phyloP scores from a whole-genome alignment of 1,140 invertebrate genomes.

The Eumaeus atala region DNA sequence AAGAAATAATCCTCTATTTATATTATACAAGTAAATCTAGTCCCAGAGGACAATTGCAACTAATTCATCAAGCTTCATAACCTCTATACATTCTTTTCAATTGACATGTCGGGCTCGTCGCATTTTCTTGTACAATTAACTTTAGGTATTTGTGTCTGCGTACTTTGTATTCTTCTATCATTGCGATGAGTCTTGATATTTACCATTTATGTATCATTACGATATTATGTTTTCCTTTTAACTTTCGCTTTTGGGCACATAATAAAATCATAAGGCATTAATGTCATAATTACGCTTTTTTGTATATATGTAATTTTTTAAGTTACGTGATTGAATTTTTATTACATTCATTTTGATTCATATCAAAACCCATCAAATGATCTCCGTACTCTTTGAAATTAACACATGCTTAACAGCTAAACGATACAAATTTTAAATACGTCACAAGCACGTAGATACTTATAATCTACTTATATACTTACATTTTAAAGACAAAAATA shows the following conservation, averaged over 20 bases:
- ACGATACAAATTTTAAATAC: constrained; percentile 25
- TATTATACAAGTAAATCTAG: constrained; percentile 4
- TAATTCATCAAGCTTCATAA: constrained; percentile 31
- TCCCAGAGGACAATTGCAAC: neutral
- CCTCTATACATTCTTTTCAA: constrained; percentile 60
- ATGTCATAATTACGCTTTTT: no score
- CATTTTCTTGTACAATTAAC: constrained; percentile 60
- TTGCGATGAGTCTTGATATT: constrained; percentile 21
- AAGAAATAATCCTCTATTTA: constrained; percentile 5
- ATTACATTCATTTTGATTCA: no score
- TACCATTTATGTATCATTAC: neutral
- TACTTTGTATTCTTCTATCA: constrained; percentile 23
- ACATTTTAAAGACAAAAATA: constrained; percentile 27
- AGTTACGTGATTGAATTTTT: no score
- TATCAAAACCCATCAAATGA: constrained; percentile 25
- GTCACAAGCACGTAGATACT: constrained; percentile 16
- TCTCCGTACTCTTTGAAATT: constrained; percentile 19
- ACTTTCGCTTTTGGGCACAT: neutral
- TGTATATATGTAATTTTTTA: no score
- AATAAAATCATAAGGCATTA: no score
- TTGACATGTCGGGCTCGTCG: constrained; percentile 66
- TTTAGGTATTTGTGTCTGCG: constrained; percentile 40
- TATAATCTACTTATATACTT: constrained; percentile 9
- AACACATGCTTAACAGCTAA: constrained; percentile 23
- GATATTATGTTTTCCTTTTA: no score